phyloP scores from a whole-genome alignment of 1,140 invertebrate species.

The Aphidius gifuensis region DNA sequence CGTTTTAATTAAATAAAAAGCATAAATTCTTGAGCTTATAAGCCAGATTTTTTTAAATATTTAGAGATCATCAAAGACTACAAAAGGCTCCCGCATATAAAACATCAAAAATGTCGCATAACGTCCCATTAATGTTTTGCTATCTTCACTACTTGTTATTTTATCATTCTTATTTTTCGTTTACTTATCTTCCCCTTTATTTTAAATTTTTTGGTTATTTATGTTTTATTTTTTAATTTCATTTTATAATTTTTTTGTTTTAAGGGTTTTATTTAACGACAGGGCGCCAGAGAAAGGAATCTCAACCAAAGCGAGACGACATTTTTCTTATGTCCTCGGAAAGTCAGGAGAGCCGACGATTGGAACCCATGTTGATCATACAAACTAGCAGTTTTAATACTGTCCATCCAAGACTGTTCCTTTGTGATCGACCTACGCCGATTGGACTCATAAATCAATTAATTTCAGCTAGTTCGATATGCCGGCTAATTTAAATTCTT shows the following conservation, averaged over 20 bases:
- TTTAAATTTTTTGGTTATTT: too few species aligned
- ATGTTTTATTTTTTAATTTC: too few species aligned
- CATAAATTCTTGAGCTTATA: too few species aligned
- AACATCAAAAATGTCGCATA: slow-evolving; percentile 12
- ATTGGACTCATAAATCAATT: slow-evolving; percentile 51
- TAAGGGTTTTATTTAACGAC: too few species aligned
- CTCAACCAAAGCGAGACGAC: background rate
- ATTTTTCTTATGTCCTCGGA: slow-evolving; percentile 23
- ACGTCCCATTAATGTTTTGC: slow-evolving; percentile 3
- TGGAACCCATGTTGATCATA: slow-evolving; percentile 2
- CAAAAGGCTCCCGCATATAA: slow-evolving; percentile 2
- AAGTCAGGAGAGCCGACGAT: slow-evolving; percentile 25
- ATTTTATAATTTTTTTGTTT: too few species aligned
- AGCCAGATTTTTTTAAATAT: too few species aligned
- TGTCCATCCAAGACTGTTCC: slow-evolving; percentile 1
- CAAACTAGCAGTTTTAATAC: background rate
- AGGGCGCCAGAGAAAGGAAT: too few species aligned
- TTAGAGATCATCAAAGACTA: background rate
- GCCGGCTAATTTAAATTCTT: slow-evolving; percentile 53
- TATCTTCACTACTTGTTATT: background rate
- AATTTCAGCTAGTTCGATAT: slow-evolving; percentile 53
- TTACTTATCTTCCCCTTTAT: too few species aligned
- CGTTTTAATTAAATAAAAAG: too few species aligned
- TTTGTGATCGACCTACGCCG: slow-evolving; percentile 25
- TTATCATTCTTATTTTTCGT: background rate